Percentiles rank a stretch among this genome's conserved stretches.
Conservation (phyloP, 2,888 invertebrate genomes). For the Clunio marinus region DNA sequence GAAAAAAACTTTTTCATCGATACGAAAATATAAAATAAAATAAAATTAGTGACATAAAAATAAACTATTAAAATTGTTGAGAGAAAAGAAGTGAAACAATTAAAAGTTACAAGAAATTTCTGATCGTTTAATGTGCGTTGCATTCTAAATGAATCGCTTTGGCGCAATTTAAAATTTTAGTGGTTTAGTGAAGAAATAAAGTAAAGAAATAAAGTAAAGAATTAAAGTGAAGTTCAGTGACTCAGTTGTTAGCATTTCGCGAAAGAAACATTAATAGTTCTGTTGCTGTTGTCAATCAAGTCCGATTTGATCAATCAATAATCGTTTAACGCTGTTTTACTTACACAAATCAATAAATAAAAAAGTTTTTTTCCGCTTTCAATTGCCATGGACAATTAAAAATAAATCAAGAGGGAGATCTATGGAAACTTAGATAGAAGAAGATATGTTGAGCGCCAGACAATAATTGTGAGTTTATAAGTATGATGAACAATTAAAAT, state of each 20-base stretch:
- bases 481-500: not conserved
- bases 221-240: slow-evolving; percentile 28
- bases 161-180: slow-evolving; percentile 8
- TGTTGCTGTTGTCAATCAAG: slow-evolving; percentile 14
- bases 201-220: too few relatives aligned
- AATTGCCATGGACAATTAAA: slow-evolving; percentile 24
- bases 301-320: not conserved
- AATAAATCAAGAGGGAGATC: slow-evolving; percentile 33
- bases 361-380: not conserved
- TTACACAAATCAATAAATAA: not conserved
- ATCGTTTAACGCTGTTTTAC: not conserved
- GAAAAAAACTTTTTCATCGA: not conserved
- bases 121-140: not conserved
- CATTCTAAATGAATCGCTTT: slow-evolving; percentile 6
- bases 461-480: not conserved
- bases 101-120: too few relatives aligned
- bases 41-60: too few relatives aligned
- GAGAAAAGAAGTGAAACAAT: not conserved
- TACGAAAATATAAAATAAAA: not conserved
- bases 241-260: slow-evolving; percentile 10
- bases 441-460: not conserved
- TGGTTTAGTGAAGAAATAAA: not conserved
- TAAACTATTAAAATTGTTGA: not conserved
- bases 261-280: not conserved
- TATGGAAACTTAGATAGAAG: slow-evolving; percentile 1